Evolutionary conservation across 2,888 invertebrate genomes (phyloP).

Genomic region (Chouioia cunea): DNA sequence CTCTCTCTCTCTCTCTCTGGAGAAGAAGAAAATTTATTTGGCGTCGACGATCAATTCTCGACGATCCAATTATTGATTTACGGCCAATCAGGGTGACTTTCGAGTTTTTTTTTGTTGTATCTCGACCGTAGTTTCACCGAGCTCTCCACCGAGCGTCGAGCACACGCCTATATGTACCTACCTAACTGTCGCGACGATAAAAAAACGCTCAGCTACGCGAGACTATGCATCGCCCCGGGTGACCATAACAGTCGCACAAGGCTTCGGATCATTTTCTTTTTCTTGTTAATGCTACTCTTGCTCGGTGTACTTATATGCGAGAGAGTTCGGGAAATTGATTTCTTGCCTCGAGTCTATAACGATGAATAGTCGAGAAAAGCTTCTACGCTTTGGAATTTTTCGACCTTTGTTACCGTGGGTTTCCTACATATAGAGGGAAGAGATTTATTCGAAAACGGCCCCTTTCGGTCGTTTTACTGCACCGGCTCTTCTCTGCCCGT

Average conservation of each 20-base stretch:
- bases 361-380: too few species aligned
- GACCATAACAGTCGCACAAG: conserved; percentile 44
- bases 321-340: conserved; percentile 34
- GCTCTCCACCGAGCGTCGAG: not conserved
- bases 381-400: too few species aligned
- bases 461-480: too few species aligned
- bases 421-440: too few species aligned
- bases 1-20: conserved; percentile 18
- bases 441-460: too few species aligned
- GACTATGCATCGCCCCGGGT: conserved; percentile 44
- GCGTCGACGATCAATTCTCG: conserved; percentile 27
- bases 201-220: conserved; percentile 18
- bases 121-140: conserved; percentile 41
- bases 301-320: not conserved
- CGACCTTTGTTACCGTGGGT: too few species aligned
- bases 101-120: conserved; percentile 41
- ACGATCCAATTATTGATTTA: conserved; percentile 50
- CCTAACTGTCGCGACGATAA: conserved; percentile 46
- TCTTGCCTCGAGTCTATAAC: not conserved
- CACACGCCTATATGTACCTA: conserved; percentile 39
- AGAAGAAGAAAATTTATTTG: conserved; percentile 46
- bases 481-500: too few species aligned
- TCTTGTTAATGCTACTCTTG: conserved; percentile 11
- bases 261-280: conserved; percentile 13
- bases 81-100: conserved; percentile 44